Percentiles rank a stretch among this genome's conserved stretches.
Evolutionary conservation across 1,140 invertebrate genomes (phyloP).

Genomic region (Glomeris maerens): DNA sequence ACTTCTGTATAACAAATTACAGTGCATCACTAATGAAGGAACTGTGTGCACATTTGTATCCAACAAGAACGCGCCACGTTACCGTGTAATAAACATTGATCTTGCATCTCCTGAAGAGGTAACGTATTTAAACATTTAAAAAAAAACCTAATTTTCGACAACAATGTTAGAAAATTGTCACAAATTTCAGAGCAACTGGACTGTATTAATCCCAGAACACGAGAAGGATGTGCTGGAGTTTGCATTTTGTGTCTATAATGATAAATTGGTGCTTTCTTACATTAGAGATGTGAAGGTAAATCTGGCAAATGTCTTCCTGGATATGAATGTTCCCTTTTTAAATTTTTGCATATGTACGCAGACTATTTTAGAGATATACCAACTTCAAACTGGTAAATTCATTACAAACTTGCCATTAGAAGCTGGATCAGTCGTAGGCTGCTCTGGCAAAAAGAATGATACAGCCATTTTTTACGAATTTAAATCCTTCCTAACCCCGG

Average conservation of each 20-base stretch:
- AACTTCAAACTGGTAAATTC: conserved; percentile 53
- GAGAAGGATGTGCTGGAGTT: conserved; percentile 76
- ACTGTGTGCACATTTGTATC: conserved; percentile 73
- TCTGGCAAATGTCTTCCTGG: conserved; percentile 2
- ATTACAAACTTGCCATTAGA: conserved; percentile 60
- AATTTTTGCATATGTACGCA: conserved; percentile 33
- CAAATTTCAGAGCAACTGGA: conserved; percentile 57
- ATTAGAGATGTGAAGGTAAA: conserved; percentile 82
- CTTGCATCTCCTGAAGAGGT: conserved; percentile 47
- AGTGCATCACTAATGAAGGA: conserved; percentile 85
- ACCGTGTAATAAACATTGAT: conserved; percentile 75
- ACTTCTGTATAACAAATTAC: conserved; percentile 24
- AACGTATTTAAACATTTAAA: background rate
- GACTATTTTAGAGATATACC: conserved; percentile 70
- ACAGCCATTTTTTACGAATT: conserved; percentile 88
- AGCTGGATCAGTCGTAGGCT: conserved; percentile 69
- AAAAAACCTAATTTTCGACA: background rate
- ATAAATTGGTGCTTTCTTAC: conserved; percentile 83
- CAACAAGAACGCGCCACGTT: conserved; percentile 86
- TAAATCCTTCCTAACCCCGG: conserved; percentile 82
- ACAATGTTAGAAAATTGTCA: conserved; percentile 4
- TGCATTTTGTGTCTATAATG: conserved; percentile 60
- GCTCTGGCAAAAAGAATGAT: conserved; percentile 69
- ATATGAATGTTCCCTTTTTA: conserved; percentile 5
- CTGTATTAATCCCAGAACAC: conserved; percentile 68